A percentile compares a stretch with the other conserved stretches of the same genome.
These are phyloP conservation scores for Spodoptera picta DNA, from an alignment of 2,888 invertebrate species.

Conservation along the genomic window DNA sequence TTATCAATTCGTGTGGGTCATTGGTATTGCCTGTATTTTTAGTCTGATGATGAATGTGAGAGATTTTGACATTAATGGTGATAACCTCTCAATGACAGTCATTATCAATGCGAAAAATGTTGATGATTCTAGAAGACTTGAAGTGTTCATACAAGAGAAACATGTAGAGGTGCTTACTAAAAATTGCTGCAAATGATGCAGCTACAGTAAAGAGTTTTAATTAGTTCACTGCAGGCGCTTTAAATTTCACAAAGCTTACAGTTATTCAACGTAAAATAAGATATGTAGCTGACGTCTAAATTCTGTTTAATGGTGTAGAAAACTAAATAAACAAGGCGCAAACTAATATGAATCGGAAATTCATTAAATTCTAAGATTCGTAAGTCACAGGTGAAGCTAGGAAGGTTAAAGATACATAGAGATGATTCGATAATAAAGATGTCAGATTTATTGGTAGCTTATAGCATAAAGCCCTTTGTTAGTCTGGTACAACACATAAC, in stretches of 20 bases:
- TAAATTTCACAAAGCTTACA: constrained; percentile 29
- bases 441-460: no score
- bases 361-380: constrained; percentile 11
- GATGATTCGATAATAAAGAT: no score
- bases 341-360: constrained; percentile 23
- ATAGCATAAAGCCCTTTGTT: background rate
- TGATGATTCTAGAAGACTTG: background rate
- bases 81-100: constrained; percentile 50
- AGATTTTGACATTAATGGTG: constrained; percentile 16
- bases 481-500: constrained; percentile 4
- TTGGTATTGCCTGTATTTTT: constrained; percentile 56
- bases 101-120: constrained; percentile 9
- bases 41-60: constrained; percentile 24
- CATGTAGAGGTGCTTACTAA: background rate
- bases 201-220: constrained; percentile 26
- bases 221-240: constrained; percentile 22
- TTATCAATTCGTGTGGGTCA: constrained; percentile 48
- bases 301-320: constrained; percentile 17
- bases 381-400: constrained; percentile 7
- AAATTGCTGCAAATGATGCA: constrained; percentile 4
- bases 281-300: constrained; percentile 22
- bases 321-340: constrained; percentile 42
- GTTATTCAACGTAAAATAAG: constrained; percentile 28
- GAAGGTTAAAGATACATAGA: constrained; percentile 8
- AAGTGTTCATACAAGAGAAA: background rate